Base-by-base conservation (phyloP, 2,888 invertebrate species). In the Ormyrus nitidulus region DNA sequence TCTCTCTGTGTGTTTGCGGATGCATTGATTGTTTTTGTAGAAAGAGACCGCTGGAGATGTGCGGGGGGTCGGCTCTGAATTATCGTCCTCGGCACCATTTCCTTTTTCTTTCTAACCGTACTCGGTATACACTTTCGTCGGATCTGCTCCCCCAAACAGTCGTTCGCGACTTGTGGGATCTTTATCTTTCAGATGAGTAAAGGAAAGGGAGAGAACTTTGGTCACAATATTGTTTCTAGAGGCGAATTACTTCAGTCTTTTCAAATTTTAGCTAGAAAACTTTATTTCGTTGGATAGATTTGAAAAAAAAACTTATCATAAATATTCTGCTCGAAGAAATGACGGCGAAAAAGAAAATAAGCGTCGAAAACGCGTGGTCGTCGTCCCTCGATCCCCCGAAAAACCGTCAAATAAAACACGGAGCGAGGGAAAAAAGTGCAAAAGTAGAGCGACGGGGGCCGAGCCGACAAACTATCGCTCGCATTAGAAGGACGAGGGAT, bases 81-180 rank as follows among this genome's bases (percentile, higher is more conserved):
- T 71, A 70, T 72, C 72, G 59, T 59, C 66, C 72, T 19, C 73
- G 13, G 53, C 58, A 64, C 79, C 71, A 75, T 79, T 79, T 79
- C 79, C 61, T 71, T 70, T 66, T 71, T 71, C 79, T 68, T 58
- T 48, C 70, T 19, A 9, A 48, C 58, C 53, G 65, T 59, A 51
- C 62, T 64, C 49, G 65, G n/a, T 44, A 3, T 65, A 53, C 13
- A 10, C 73, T 62, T 48, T 74, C 34, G 3, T 79, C 64, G 69
- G 64, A 49, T 79, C 8, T 44, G 51, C 68, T 64, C 19, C 46
- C 61, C 56, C 62, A 48, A 46, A 53, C 19, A 58, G 13, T 7
- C 6, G 46, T 56, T 76, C 56, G 56, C 49, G 58, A 69, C 49
- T 77, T 59, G 65, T 48, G 11, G 72, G 71, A 80, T 80, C 66